These are phyloP conservation scores for Pseudorhiza aurosa DNA, from an alignment of 30 jellyfish, hydroid and myxozoan genomes.

Conservation along the genomic window DNA sequence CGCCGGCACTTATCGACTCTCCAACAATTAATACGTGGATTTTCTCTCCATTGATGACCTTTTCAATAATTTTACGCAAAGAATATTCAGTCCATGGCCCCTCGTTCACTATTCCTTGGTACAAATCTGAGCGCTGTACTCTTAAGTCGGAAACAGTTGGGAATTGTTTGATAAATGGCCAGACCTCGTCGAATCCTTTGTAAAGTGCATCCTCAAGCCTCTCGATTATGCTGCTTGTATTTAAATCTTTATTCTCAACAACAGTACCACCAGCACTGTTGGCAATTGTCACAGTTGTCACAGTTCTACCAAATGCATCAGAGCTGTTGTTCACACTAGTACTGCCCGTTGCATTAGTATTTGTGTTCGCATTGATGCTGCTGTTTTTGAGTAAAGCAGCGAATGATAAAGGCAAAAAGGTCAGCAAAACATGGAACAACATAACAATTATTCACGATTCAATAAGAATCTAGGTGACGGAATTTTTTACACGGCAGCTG, in stretches of 20 bases:
- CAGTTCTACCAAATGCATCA: too few species aligned
- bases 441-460: too few species aligned
- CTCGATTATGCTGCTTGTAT: neutral
- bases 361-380: neutral
- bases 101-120: constrained; percentile 64
- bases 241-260: neutral
- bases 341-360: too few species aligned
- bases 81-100: constrained; percentile 83
- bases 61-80: constrained; percentile 44
- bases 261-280: too few species aligned
- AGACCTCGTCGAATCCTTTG: constrained; percentile 63
- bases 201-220: constrained; percentile 48
- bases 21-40: constrained; percentile 76
- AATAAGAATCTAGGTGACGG: too few species aligned
- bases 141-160: constrained; percentile 50
- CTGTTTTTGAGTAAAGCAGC: neutral
- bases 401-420: neutral
- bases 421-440: neutral
- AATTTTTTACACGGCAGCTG: too few species aligned
- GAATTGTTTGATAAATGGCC: constrained; percentile 77
- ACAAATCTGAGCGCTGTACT: constrained; percentile 38
- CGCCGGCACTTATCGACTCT: constrained; percentile 89
- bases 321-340: too few species aligned
- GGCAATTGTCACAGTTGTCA: too few species aligned
- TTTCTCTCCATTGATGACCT: constrained; percentile 60